Percentiles rank a stretch among this genome's conserved stretches.
Evolutionary conservation across 2,113 vertebrate genomes (phyloP).

Genomic region (Notothenia coriiceps): DNA sequence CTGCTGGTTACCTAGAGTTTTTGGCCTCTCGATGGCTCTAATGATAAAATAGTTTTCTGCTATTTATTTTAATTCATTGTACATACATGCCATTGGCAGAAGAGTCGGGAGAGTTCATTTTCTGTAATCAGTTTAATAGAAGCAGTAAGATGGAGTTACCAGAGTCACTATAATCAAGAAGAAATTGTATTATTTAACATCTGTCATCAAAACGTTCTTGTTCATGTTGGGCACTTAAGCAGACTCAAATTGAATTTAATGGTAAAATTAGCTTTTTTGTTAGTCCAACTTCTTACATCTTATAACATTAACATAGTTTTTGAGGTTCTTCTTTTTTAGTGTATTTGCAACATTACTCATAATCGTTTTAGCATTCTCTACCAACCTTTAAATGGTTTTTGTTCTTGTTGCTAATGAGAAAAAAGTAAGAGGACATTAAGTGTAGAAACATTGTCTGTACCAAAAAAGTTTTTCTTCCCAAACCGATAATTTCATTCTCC

Average conservation of each 20-base stretch:
- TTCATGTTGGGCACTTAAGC: conserved; percentile 43
- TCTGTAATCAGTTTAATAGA: conserved; percentile 53
- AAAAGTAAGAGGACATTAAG: conserved; percentile 27
- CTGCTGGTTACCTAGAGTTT: conserved; percentile 18
- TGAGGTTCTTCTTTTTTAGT: no score
- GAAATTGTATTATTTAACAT: conserved; percentile 58
- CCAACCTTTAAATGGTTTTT: not conserved
- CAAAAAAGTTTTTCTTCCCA: conserved; percentile 27
- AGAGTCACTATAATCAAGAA: conserved; percentile 60
- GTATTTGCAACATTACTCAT: conserved; percentile 21
- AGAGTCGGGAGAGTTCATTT: conserved; percentile 14
- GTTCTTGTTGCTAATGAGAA: conserved; percentile 12
- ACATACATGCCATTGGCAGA: conserved; percentile 22
- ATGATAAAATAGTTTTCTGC: conserved; percentile 50
- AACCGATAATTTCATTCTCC: conserved; percentile 47
- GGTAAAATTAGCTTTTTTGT: conserved; percentile 35
- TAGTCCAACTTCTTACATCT: conserved; percentile 18
- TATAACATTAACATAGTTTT: conserved; percentile 2
- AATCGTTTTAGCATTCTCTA: conserved; percentile 20
- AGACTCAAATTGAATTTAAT: conserved; percentile 38
- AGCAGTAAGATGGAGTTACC: conserved; percentile 56
- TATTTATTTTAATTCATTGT: conserved; percentile 54
- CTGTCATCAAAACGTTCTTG: conserved; percentile 46
- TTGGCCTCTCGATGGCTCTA: conserved; percentile 34
- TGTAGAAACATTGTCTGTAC: conserved; percentile 14